Evolutionary conservation across 2,797 vertebrate genomes (phyloP).

Genomic region (Sebastiscus albofasciatus): DNA sequence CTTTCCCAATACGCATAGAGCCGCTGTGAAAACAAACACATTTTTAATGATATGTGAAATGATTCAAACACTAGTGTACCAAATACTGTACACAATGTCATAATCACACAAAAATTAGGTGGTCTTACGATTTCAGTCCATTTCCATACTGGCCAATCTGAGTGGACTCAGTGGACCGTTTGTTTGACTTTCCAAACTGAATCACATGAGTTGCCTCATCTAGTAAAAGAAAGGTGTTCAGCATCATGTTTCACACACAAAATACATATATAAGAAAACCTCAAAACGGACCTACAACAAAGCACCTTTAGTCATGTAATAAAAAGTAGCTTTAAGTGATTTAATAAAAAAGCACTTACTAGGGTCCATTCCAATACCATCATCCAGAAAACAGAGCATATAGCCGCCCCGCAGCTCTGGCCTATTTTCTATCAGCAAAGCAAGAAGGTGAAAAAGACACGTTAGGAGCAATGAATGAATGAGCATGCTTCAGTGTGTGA

Average conservation of each 20-base stretch:
- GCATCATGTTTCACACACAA: background rate
- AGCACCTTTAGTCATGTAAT: background rate
- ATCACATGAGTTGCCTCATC: slow-evolving; percentile 98
- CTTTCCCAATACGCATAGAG: slow-evolving; percentile 98
- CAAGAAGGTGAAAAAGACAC: slow-evolving; percentile 1
- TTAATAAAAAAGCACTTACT: slow-evolving; percentile 84
- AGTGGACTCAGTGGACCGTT: slow-evolving; percentile 93
- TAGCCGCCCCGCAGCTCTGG: slow-evolving; percentile 92
- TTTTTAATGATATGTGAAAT: background rate
- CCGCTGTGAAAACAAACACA: slow-evolving; percentile 82
- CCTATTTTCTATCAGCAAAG: slow-evolving; percentile 82
- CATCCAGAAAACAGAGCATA: slow-evolving; percentile 97
- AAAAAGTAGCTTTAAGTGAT: background rate
- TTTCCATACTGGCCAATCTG: slow-evolving; percentile 99
- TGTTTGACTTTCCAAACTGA: slow-evolving; percentile 98
- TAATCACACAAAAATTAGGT: background rate
- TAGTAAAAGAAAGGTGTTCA: slow-evolving; percentile 63
- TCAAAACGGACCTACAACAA: background rate
- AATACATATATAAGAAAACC: background rate
- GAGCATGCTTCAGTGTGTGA: background rate
- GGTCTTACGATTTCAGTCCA: slow-evolving; percentile 96
- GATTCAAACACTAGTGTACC: background rate
- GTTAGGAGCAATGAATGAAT: background rate
- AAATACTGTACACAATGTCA: background rate
- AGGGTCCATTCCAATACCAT: slow-evolving; percentile 97